Conservation (phyloP, 2,888 invertebrate species). For the Nomada fucata region DNA sequence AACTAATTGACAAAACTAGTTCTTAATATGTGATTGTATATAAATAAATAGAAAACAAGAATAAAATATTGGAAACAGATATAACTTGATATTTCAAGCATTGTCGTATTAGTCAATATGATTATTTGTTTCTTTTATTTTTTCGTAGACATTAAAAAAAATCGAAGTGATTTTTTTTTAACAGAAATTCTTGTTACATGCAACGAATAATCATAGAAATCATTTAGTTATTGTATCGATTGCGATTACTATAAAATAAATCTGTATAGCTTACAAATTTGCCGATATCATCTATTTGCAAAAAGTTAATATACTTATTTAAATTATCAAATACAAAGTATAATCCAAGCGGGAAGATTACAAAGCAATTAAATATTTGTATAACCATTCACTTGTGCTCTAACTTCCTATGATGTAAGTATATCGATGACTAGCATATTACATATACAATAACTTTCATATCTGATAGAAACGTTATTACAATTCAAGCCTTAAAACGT, state of each 20-base stretch:
- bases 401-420: slow-evolving; percentile 30
- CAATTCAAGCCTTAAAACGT: slow-evolving; percentile 19
- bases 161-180: neutral
- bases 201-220: slow-evolving; percentile 18
- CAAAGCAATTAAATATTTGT: slow-evolving; percentile 22
- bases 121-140: slow-evolving; percentile 32
- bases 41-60: slow-evolving; percentile 20
- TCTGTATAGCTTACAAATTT: slow-evolving; percentile 23
- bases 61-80: slow-evolving; percentile 14
- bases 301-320: slow-evolving; percentile 34
- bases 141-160: slow-evolving; percentile 3
- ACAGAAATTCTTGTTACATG: slow-evolving; percentile 24
- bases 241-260: slow-evolving; percentile 30
- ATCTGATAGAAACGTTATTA: slow-evolving; percentile 42
- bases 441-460: slow-evolving; percentile 31
- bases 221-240: slow-evolving; percentile 9
- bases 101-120: slow-evolving; percentile 5
- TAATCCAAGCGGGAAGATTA: slow-evolving; percentile 32
- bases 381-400: slow-evolving; percentile 43
- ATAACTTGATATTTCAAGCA: neutral
- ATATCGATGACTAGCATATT: slow-evolving; percentile 48
- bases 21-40: slow-evolving; percentile 22
- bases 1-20: neutral
- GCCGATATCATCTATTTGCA: slow-evolving; percentile 12
- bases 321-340: slow-evolving; percentile 65